Conservation (phyloP, 1,140 invertebrate species). For the Drosophila arizonae region DNA sequence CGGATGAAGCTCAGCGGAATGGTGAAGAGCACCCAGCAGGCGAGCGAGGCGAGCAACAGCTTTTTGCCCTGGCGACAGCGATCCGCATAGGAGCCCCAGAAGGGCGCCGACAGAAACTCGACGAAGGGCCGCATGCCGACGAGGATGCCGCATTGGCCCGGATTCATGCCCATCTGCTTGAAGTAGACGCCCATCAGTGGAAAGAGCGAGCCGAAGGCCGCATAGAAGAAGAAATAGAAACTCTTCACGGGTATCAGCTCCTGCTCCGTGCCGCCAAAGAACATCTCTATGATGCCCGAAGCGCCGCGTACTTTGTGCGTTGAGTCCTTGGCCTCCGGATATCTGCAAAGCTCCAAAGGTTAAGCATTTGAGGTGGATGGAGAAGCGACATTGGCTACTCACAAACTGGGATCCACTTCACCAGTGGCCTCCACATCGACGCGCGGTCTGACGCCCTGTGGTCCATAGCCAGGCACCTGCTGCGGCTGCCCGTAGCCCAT, state of each 20-base stretch:
- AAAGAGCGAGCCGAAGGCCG: slow-evolving; percentile 98
- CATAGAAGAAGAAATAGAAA: slow-evolving; percentile 99
- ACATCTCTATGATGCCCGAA: slow-evolving; percentile 91
- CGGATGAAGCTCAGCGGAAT: slow-evolving; percentile 97
- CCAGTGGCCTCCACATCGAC: slow-evolving; percentile 89
- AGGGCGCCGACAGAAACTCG: slow-evolving; percentile 98
- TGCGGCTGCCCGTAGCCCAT: slow-evolving; percentile 50
- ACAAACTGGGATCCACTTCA: slow-evolving; percentile 89
- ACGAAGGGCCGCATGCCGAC: slow-evolving; percentile 97
- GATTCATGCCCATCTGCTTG: slow-evolving; percentile 99
- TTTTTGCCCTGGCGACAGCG: slow-evolving; percentile 94
- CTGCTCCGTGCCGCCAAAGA: slow-evolving; percentile 92
- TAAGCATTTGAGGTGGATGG: not conserved
- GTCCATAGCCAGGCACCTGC: slow-evolving; percentile 53
- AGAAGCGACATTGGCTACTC: slow-evolving; percentile 55
- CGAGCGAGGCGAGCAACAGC: slow-evolving; percentile 94
- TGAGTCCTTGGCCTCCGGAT: slow-evolving; percentile 92
- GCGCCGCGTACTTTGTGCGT: slow-evolving; percentile 94
- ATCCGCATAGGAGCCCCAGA: slow-evolving; percentile 98
- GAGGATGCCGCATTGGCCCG: slow-evolving; percentile 95
- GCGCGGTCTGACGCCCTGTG: slow-evolving; percentile 84
- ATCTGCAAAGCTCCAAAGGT: slow-evolving; percentile 80
- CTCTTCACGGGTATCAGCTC: slow-evolving; percentile 96
- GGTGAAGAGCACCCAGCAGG: slow-evolving; percentile 98
- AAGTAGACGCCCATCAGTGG: slow-evolving; percentile 99